Evolutionary conservation across 2,797 vertebrate species (phyloP).

Genomic region (Lepus oiostolus): DNA sequence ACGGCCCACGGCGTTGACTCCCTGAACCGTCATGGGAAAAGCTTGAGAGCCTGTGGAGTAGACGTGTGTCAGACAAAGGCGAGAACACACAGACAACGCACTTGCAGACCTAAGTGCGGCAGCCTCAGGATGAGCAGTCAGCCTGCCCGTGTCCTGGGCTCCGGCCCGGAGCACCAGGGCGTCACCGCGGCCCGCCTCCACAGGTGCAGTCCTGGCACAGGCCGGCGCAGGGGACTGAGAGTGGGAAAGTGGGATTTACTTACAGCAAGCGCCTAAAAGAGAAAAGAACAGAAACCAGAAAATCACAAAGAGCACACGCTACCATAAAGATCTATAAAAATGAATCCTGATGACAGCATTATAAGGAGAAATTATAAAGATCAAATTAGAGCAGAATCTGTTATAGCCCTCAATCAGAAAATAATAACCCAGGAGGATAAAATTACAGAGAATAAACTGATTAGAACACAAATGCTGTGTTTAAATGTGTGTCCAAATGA

Average conservation of each 20-base stretch:
- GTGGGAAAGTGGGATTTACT: neutral
- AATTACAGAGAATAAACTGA: neutral
- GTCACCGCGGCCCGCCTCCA: no score
- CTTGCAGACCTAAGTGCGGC: fast-evolving
- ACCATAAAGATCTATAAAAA: neutral
- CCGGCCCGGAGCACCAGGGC: neutral
- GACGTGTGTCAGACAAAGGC: neutral
- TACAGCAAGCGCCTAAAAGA: neutral
- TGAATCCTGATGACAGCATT: neutral
- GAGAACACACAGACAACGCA: fast-evolving
- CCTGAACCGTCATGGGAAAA: neutral
- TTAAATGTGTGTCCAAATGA: neutral
- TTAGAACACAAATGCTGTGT: neutral
- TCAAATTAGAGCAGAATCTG: neutral
- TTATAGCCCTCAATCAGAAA: constrained; percentile 26
- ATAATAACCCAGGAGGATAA: constrained; percentile 22
- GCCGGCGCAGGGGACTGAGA: fast-evolving
- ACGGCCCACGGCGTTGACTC: neutral
- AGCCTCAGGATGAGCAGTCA: fast-evolving
- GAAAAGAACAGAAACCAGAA: neutral
- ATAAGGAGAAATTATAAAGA: constrained; percentile 46
- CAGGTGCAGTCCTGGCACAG: no score
- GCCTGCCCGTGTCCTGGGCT: fast-evolving
- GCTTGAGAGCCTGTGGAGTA: neutral
- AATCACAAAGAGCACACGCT: neutral